Evolutionary conservation across 2,113 vertebrate genomes (phyloP).

Genomic region (Xiphias gladius): DNA sequence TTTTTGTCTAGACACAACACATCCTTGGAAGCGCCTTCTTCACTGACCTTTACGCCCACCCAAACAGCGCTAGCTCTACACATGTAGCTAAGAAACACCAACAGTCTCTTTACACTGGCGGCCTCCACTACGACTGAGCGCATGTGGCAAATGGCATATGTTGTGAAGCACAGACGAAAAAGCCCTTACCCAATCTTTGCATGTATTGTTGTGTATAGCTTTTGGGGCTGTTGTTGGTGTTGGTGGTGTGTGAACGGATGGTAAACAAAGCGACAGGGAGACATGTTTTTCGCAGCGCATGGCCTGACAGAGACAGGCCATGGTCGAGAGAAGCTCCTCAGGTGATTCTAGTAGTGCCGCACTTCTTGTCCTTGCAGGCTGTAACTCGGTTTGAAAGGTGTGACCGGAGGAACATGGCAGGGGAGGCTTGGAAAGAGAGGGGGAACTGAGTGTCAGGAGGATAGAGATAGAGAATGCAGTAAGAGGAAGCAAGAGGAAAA

Average conservation of each 20-base stretch:
- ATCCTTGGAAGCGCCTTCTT: slow-evolving; percentile 37
- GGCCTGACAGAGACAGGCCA: slow-evolving; percentile 53
- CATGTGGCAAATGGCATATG: slow-evolving; percentile 67
- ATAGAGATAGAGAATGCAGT: slow-evolving; percentile 9
- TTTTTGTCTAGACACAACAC: slow-evolving; percentile 34
- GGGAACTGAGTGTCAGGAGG: background rate
- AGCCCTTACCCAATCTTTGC: slow-evolving; percentile 37
- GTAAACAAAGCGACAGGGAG: slow-evolving; percentile 65
- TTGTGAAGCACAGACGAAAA: slow-evolving; percentile 38
- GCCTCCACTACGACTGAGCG: slow-evolving; percentile 41
- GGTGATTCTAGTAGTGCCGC: slow-evolving; percentile 62
- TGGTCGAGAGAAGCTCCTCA: slow-evolving; percentile 64
- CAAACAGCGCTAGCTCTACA: slow-evolving; percentile 9
- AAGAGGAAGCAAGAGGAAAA: slow-evolving; percentile 19
- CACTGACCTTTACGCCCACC: slow-evolving; percentile 58
- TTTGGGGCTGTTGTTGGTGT: slow-evolving; percentile 42
- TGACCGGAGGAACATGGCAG: slow-evolving; percentile 52
- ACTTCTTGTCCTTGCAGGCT: slow-evolving; percentile 59
- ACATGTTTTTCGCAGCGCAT: slow-evolving; percentile 38
- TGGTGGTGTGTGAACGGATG: slow-evolving; percentile 54
- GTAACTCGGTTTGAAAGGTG: slow-evolving; percentile 74
- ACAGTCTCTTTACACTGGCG: slow-evolving; percentile 26
- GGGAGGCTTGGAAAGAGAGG: slow-evolving; percentile 22
- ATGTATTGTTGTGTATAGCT: slow-evolving; percentile 43
- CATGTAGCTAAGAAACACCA: slow-evolving; percentile 49